A percentile compares a stretch with the other conserved stretches of the same genome.
phyloP scores from a whole-genome alignment of 2,797 vertebrate species.

The Fistularia tabacaria region DNA sequence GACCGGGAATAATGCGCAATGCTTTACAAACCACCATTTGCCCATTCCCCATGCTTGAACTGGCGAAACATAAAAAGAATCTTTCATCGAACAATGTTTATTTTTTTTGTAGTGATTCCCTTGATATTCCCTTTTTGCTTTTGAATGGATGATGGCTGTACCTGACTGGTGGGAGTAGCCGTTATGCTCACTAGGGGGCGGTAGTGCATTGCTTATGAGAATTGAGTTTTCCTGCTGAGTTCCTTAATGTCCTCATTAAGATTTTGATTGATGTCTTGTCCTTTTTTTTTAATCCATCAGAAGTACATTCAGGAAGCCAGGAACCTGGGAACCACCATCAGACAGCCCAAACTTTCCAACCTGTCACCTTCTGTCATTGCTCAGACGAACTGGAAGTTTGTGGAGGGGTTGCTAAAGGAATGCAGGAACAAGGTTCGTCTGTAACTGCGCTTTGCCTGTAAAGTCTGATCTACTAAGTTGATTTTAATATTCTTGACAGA shows the following conservation, averaged over 20 bases:
- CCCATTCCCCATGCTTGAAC: no score
- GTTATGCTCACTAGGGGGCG: constrained; percentile 3
- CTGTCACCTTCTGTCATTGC: constrained; percentile 97
- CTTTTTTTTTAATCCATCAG: constrained; percentile 63
- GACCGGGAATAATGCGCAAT: no score
- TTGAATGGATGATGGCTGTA: background rate
- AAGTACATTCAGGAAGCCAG: constrained; percentile 99
- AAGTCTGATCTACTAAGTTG: background rate
- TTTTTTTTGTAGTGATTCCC: background rate
- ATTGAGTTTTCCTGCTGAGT: background rate
- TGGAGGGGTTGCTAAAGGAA: constrained; percentile 94
- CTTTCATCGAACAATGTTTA: background rate
- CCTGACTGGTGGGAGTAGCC: constrained; percentile 7
- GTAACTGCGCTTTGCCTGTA: background rate
- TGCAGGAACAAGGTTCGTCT: constrained; percentile 92
- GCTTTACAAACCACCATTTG: no score
- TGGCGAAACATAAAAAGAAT: no score
- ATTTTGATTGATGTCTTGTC: constrained; percentile 13
- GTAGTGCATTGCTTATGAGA: background rate
- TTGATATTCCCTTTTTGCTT: background rate
- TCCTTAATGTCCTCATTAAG: constrained; percentile 1
- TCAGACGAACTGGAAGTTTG: constrained; percentile 99
- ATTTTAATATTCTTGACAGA: background rate
- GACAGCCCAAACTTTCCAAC: constrained; percentile 97
- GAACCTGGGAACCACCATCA: constrained; percentile 92